Evolutionary conservation across 2,888 invertebrate genomes (phyloP), one percentile per base, ranked within the genome.

Genomic region (Camptogramma bilineatum): DNA sequence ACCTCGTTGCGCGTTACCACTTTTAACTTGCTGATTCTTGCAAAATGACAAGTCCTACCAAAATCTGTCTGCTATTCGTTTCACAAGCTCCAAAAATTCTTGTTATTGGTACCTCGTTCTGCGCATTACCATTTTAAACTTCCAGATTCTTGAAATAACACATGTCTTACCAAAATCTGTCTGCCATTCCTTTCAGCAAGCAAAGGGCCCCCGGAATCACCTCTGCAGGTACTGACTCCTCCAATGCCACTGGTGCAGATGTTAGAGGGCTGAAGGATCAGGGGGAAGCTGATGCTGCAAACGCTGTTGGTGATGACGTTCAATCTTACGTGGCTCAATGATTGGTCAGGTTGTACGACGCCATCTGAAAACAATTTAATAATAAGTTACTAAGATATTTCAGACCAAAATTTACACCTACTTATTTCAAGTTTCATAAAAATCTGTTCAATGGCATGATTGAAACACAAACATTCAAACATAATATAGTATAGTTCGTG

Each of bases 131-230:
- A 21, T 3, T 4, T 21, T 21, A 3, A 21, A 28, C 28, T 7
- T 5, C 4, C 28, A 7, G 28, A 28, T 28, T 28, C 28, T 28
- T 34, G 2, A 34, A 8, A 8, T 34, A 34, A 2, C 10, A 10
- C 48, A 54, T 57, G 50, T 67, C 79, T 66, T 74, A 88, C 88
- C 79, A 87, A 54, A 17, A 84, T 34, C 1, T 52, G 70, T 2
- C 68, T 61, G 62, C 72, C 66, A 18, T 70, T 21, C 10, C 76
- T 74, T 3, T 19, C 21, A 31, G 77, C 62, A 7, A 74, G 69
- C 7, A 90, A 76, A 8, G 89, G 90, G 1, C 89, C 88, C 13
- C 90, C 88, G 18, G 89, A 90, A 67, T 89, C 89, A 2, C 89
- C 88, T 0, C 70, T 54, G 72, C 89, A 89, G 1, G 78, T 79